Evolutionary conservation across 1,140 invertebrate species (phyloP), one percentile per base, ranked within the genome.

Genomic region (Rhysida immarginata): DNA sequence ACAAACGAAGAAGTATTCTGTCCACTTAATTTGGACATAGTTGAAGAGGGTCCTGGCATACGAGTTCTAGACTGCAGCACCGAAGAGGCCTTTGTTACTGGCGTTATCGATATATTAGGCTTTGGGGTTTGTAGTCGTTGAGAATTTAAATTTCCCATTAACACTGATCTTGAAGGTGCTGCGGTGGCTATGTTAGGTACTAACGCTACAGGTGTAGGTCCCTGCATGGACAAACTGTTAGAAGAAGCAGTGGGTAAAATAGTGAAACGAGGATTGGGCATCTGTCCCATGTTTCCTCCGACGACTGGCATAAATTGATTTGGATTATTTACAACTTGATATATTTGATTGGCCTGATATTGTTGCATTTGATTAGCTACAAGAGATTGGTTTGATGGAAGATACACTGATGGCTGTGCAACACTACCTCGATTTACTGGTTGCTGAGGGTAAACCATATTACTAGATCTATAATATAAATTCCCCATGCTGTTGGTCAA

Each of bases 21-120:
- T 54, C 18, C n/a, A 16, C 44, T 48, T 16, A 2, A 3, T n/a
- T n/a, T n/a, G n/a, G n/a, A n/a, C 63, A 41, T 70, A 72, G 54
- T 71, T 14, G 59, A 18, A 21, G 54, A 20, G 5, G 49, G 43
- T 2, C 26, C 23, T 44, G 25, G 61, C 24, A 70, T 64, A 58
- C 74, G 72, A 14, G 75, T 70, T 55, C 72, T 68, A 35, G 24
- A 23, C 51, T 25, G 55, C 50, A 2, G 51, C 26, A 54, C 45
- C 56, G 52, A 55, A 53, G 24, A 25, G n/a, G 14, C 20, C 3
- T 45, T 55, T 5, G 42, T 87, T 66, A 91, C 71, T 46, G 88
- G 87, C 45, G 88, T 91, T 69, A 92, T 91, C 20, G 87, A 91
- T 72, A 92, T 91, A 71, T 86, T 91, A 11, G 88, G 87, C 67